phyloP scores from a whole-genome alignment of 2,888 invertebrate genomes.

The Agriotes lineatus region DNA sequence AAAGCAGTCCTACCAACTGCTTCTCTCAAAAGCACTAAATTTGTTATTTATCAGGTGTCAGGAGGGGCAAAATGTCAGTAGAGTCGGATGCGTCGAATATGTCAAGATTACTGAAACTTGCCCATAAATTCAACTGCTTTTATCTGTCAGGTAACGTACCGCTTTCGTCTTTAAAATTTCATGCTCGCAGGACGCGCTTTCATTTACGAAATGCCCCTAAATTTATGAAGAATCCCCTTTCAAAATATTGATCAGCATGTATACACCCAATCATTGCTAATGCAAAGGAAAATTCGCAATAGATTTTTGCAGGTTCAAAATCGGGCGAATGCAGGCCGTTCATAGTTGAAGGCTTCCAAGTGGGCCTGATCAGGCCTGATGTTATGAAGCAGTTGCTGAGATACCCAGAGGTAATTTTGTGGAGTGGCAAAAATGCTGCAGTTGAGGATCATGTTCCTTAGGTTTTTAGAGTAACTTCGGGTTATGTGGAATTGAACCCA shows the following conservation, averaged over 20 bases:
- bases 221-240: slow-evolving; percentile 38
- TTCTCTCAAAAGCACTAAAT: neutral
- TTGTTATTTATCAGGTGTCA: slow-evolving; percentile 38
- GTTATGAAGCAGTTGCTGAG: slow-evolving; percentile 83
- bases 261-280: slow-evolving; percentile 43
- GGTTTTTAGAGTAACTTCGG: slow-evolving; percentile 80
- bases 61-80: slow-evolving; percentile 42
- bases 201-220: slow-evolving; percentile 48
- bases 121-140: slow-evolving; percentile 91
- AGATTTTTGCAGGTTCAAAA: slow-evolving; percentile 72
- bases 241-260: slow-evolving; percentile 42
- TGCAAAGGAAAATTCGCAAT: slow-evolving; percentile 23
- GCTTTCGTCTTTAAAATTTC: slow-evolving; percentile 16
- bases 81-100: slow-evolving; percentile 57
- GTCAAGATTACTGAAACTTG: slow-evolving; percentile 82
- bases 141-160: slow-evolving; percentile 81
- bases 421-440: slow-evolving; percentile 52
- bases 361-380: slow-evolving; percentile 88
- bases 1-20: neutral
- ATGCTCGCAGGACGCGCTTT: slow-evolving; percentile 37
- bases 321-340: slow-evolving; percentile 88
- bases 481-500: slow-evolving; percentile 86
- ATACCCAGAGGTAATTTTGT: slow-evolving; percentile 80
- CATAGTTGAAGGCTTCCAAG: slow-evolving; percentile 89
- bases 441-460: slow-evolving; percentile 53